A percentile compares a stretch with the other conserved stretches of the same genome.
Conservation (phyloP, 2,888 invertebrate species). For the Ceraclea dissimilis region DNA sequence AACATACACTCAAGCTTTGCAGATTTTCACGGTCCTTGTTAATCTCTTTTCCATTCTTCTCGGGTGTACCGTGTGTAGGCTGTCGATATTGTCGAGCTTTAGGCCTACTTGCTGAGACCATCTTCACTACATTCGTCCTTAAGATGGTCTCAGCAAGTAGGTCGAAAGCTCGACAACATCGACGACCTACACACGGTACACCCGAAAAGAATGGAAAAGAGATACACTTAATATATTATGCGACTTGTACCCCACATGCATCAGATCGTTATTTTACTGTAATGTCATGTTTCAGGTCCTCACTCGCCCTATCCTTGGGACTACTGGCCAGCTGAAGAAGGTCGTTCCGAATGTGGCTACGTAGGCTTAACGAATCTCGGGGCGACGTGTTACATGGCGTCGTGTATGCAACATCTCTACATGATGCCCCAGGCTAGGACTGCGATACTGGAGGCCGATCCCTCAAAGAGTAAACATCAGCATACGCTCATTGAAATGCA, state of each 20-base stretch:
- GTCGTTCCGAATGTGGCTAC: conserved; percentile 88
- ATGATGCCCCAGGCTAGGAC: conserved; percentile 94
- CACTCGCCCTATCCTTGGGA: conserved; percentile 91
- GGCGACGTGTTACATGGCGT: conserved; percentile 96
- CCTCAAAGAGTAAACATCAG: conserved; percentile 69
- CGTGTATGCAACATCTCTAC: conserved; percentile 93
- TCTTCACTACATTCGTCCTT: too few relatives aligned
- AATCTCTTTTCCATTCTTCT: too few relatives aligned
- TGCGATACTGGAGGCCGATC: conserved; percentile 73
- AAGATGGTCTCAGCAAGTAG: too few relatives aligned
- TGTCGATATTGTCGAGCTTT: too few relatives aligned
- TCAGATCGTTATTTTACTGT: too few relatives aligned
- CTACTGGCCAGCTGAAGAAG: conserved; percentile 96
- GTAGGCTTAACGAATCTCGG: conserved; percentile 92
- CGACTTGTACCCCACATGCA: too few relatives aligned
- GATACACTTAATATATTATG: too few relatives aligned
- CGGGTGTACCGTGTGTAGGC: too few relatives aligned
- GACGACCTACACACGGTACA: too few relatives aligned
- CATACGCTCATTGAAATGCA: conserved; percentile 81
- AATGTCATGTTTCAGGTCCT: conserved; percentile 54
- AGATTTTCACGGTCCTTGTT: too few relatives aligned
- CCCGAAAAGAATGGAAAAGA: neutral
- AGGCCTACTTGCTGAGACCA: neutral
- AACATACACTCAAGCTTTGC: too few relatives aligned
- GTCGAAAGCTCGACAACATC: too few relatives aligned